A percentile compares a stretch with the other conserved stretches of the same genome.
These are phyloP conservation scores for Diplodus sargus DNA, from an alignment of 2,797 vertebrate species.

Conservation along the genomic window DNA sequence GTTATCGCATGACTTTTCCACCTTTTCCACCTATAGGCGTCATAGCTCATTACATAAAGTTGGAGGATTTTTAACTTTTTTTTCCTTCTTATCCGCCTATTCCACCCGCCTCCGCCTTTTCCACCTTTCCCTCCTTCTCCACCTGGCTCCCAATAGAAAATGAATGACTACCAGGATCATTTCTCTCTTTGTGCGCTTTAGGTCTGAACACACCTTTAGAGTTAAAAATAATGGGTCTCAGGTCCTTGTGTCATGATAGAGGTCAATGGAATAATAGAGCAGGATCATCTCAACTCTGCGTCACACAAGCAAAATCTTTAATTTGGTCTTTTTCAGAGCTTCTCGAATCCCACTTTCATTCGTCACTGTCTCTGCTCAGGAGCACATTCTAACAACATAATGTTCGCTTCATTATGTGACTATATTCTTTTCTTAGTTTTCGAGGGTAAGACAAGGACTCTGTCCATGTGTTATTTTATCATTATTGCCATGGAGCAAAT, in stretches of 20 bases:
- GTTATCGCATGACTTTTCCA: too few species aligned
- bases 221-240: background rate
- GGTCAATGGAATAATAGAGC: background rate
- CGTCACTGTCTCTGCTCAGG: constrained; percentile 6
- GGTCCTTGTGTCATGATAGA: background rate
- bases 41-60: too few species aligned
- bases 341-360: background rate
- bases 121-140: too few species aligned
- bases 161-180: too few species aligned
- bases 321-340: background rate
- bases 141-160: too few species aligned
- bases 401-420: background rate
- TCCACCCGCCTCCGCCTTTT: too few species aligned
- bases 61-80: too few species aligned
- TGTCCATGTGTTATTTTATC: background rate
- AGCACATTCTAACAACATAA: constrained; percentile 1
- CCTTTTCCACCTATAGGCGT: too few species aligned
- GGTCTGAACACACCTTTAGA: background rate
- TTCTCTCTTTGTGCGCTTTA: too few species aligned
- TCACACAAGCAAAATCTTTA: constrained; percentile 10
- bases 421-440: background rate
- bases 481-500: background rate
- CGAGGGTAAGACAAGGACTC: background rate
- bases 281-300: constrained; percentile 6
- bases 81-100: too few species aligned